Evolutionary conservation across 2,888 invertebrate species (phyloP).

Genomic region (Coronaproctus castanopsis): DNA sequence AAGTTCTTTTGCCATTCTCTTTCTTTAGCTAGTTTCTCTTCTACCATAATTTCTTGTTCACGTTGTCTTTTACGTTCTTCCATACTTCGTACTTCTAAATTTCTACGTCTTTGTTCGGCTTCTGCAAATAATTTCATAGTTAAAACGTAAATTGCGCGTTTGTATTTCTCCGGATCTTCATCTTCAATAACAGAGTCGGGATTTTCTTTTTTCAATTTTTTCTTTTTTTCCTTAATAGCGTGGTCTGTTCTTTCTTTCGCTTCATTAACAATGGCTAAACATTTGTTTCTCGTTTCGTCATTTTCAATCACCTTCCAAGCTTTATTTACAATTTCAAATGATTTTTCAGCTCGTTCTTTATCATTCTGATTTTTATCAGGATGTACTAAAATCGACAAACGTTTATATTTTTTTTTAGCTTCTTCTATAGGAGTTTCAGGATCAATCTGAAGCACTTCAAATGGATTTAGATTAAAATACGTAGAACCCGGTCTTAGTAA

Average conservation of each 20-base stretch:
- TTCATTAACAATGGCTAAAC: slow-evolving; percentile 90
- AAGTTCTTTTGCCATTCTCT: slow-evolving; percentile 98
- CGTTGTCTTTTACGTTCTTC: slow-evolving; percentile 85
- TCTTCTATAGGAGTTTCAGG: slow-evolving; percentile 74
- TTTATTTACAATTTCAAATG: slow-evolving; percentile 80
- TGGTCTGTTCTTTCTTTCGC: slow-evolving; percentile 85
- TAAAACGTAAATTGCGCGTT: slow-evolving; percentile 91
- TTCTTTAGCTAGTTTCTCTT: slow-evolving; percentile 70
- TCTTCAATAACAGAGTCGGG: slow-evolving; percentile 52
- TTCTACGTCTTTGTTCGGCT: slow-evolving; percentile 74
- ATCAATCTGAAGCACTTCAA: slow-evolving; percentile 77
- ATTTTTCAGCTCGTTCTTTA: slow-evolving; percentile 76
- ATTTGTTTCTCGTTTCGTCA: slow-evolving; percentile 80
- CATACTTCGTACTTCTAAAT: slow-evolving; percentile 69
- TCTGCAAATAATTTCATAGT: slow-evolving; percentile 96
- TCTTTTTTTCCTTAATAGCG: slow-evolving; percentile 81
- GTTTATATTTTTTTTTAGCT: slow-evolving; percentile 87
- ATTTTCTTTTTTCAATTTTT: slow-evolving; percentile 82
- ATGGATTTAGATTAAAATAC: slow-evolving; percentile 96
- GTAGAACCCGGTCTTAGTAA: slow-evolving; percentile 89
- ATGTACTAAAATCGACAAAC: slow-evolving; percentile 92
- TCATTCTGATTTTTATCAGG: slow-evolving; percentile 99
- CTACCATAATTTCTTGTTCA: slow-evolving; percentile 80
- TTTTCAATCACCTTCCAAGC: slow-evolving; percentile 90
- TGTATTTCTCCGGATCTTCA: slow-evolving; percentile 63